Evolutionary conservation across 2,113 vertebrate genomes (phyloP).

Genomic region (Gobius niger): DNA sequence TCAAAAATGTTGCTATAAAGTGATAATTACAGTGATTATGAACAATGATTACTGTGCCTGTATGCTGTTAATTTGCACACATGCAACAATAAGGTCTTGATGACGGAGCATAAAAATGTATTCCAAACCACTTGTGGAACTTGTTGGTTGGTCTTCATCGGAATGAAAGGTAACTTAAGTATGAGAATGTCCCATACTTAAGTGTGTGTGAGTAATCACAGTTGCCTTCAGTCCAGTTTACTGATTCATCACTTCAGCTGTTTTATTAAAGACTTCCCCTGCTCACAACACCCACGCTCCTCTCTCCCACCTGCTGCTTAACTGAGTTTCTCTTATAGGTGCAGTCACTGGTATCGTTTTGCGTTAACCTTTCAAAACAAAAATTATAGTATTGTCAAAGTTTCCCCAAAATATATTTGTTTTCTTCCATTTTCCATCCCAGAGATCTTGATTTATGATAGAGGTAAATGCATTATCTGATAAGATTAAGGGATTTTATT

Average conservation of each 20-base stretch:
- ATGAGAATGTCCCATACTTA: not conserved
- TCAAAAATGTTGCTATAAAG: no score
- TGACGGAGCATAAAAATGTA: not conserved
- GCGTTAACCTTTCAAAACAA: not conserved
- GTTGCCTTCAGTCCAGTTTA: not conserved
- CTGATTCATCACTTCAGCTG: not conserved
- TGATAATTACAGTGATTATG: no score
- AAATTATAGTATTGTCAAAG: no score
- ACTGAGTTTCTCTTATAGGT: not conserved
- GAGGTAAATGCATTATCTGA: not conserved
- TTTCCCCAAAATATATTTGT: no score
- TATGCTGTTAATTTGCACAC: not conserved
- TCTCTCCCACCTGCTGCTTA: not conserved
- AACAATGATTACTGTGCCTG: no score
- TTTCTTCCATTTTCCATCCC: no score
- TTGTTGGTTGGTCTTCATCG: not conserved
- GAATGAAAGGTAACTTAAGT: not conserved
- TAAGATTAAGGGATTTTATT: not conserved
- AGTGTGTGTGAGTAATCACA: not conserved
- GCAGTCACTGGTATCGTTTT: not conserved
- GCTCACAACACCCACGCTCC: not conserved
- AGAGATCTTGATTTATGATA: not conserved
- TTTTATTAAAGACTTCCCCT: constrained; percentile 7
- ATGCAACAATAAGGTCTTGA: not conserved
- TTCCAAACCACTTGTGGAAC: not conserved